Conservation (phyloP, 2,888 invertebrate genomes). For the Myopa testacea region DNA sequence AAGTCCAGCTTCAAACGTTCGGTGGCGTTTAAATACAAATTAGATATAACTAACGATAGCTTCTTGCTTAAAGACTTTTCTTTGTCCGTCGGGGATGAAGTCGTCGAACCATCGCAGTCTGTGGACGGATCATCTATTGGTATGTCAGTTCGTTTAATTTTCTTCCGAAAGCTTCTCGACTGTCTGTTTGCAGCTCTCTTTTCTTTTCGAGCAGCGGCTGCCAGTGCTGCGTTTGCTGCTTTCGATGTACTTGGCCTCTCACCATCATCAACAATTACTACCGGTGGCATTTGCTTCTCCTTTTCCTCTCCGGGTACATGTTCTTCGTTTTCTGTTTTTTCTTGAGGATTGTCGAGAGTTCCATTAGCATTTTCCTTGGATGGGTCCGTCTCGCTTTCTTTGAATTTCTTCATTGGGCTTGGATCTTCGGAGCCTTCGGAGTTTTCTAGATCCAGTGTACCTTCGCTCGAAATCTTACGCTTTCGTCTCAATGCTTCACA, state of each 20-base stretch:
- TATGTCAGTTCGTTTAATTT: neutral
- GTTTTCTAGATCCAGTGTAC: too few relatives aligned
- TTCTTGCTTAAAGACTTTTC: conserved; percentile 50
- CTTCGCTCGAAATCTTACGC: too few relatives aligned
- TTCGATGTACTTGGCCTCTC: conserved; percentile 23
- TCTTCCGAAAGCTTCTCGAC: neutral
- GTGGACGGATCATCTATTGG: neutral
- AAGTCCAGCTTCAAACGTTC: conserved; percentile 57
- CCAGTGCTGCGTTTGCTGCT: neutral
- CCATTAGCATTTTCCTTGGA: too few relatives aligned
- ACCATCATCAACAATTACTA: neutral
- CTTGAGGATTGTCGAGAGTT: neutral
- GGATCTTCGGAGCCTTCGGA: too few relatives aligned
- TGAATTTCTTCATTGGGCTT: too few relatives aligned
- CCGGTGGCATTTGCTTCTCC: neutral
- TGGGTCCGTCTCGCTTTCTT: too few relatives aligned
- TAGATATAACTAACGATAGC: conserved; percentile 59
- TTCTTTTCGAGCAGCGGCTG: neutral
- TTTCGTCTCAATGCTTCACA: too few relatives aligned
- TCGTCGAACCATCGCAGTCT: conserved; percentile 48
- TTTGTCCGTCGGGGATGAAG: conserved; percentile 41
- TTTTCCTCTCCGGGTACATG: too few relatives aligned
- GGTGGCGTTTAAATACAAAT: conserved; percentile 59
- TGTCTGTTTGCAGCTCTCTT: neutral
- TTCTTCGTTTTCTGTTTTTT: neutral